These are phyloP conservation scores for Venustoraphidia nigricollis DNA, from an alignment of 2,888 invertebrate species.

Conservation along the genomic window DNA sequence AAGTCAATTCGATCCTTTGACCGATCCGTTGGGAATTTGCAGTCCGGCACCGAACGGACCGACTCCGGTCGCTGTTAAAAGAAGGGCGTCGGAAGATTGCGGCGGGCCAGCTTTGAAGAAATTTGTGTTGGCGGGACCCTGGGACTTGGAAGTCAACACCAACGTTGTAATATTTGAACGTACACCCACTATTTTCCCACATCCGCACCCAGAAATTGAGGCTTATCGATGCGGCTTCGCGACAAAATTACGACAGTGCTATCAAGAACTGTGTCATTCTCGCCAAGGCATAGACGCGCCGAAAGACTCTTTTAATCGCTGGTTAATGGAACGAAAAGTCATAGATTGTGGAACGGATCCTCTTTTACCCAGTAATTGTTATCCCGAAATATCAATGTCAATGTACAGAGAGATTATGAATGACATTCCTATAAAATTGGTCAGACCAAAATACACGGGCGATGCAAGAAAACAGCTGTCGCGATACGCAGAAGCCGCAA, in stretches of 20 bases:
- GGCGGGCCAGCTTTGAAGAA: slow-evolving; percentile 68
- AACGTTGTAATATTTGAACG: slow-evolving; percentile 84
- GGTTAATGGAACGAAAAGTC: slow-evolving; percentile 87
- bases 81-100: slow-evolving; percentile 59
- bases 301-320: slow-evolving; percentile 88
- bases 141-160: slow-evolving; percentile 88
- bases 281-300: slow-evolving; percentile 90
- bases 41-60: slow-evolving; percentile 30
- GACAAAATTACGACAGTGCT: slow-evolving; percentile 75
- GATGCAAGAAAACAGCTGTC: slow-evolving; percentile 91
- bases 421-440: slow-evolving; percentile 90
- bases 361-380: slow-evolving; percentile 78
- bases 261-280: slow-evolving; percentile 87
- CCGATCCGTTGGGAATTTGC: slow-evolving; percentile 73
- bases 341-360: slow-evolving; percentile 71
- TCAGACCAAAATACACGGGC: slow-evolving; percentile 89
- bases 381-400: slow-evolving; percentile 80
- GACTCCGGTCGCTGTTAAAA: slow-evolving; percentile 48
- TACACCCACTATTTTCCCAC: slow-evolving; percentile 68
- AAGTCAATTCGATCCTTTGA: slow-evolving; percentile 76
- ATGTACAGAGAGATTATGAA: slow-evolving; percentile 98
- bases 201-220: slow-evolving; percentile 91
- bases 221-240: slow-evolving; percentile 68
- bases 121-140: slow-evolving; percentile 77
- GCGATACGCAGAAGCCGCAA: slow-evolving; percentile 86